Evolutionary conservation across 2,797 vertebrate genomes (phyloP), one percentile per base, ranked within the genome.

Genomic region (Rhinella marina): DNA sequence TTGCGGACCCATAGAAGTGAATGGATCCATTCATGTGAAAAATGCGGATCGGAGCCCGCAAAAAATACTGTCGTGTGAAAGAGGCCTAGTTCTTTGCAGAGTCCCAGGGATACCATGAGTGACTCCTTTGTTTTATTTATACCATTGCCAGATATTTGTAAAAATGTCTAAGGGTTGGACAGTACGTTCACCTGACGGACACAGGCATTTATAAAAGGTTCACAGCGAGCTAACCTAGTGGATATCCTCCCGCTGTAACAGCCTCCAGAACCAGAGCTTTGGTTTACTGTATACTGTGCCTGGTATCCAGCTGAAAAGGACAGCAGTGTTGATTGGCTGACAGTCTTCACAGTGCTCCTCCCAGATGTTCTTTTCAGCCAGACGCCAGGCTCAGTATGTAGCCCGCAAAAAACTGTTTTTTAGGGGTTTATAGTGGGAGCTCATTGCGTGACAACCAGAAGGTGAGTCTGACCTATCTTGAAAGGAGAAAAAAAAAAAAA

Each of bases 281-380:
- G n/a, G 23, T 13, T 11, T 66, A 0, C 64, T 13, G n/a, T 13
- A 25, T 14, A 64, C n/a, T 11, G n/a, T 62, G 64, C 25, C 64
- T 66, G 25, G 64, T 11, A 27, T 66, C n/a, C n/a, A 66, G 64
- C 64, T 66, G 64, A 66, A 66, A 25, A 72, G 68, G 68, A 72
- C 68, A 70, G 29, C 68, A 32, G 4, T 16, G 17, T 29, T 16
- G 14, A 32, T 64, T 64, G 62, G 62, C 62, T 64, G 23, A 14
- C 10, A 27, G 25, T 68, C 62, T 25, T 25, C n/a, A 25, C 10
- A 66, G 27, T 11, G 25, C 64, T 68, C 64, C 64, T 41, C 29
- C 17, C 17, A 19, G 2, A 72, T 17, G 29, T 8, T 27, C 4
- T 14, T 68, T 68, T 29, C 32, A 19, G 29, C 2, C 41, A 29